Base-by-base conservation (phyloP, 2,797 vertebrate genomes). In the Enteromius thamalakanensis region DNA sequence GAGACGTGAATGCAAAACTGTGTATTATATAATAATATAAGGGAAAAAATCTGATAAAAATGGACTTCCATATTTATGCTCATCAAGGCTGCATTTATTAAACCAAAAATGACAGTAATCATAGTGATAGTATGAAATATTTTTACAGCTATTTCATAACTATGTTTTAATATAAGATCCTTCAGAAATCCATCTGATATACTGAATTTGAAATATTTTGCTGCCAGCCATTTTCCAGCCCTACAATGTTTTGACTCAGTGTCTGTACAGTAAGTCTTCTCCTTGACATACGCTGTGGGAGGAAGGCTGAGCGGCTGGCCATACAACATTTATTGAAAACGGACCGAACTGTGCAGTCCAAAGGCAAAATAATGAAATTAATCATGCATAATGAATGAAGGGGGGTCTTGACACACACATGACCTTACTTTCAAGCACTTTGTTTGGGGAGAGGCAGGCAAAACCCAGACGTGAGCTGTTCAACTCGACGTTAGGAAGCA, bases 281-380 rank as follows among this genome's bases (percentile, higher is more conserved):
- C 23, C 40, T 40, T 60, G 65, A 77, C 74, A 37, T 60, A 68
- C 12, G 45, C 71, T 40, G 58, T 32, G 21, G 51, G 49, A 69
- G 49, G 88, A 90, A 90, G 88, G 89, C 87, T 83, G 89, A 76
- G 81, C 89, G 4, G 34, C 19, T n/a, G 37, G 49, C 71, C 64
- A 80, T 83, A 71, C 83, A 83, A 77, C 58, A 83, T 83, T 85
- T 78, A 85, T 72, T 76, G 51, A 26, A 40, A 67, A 79, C 7
- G 21, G 65, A 65, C 45, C 17, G 32, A 37, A 71, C 34, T 19
- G 74, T 71, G 32, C 47, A 23, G 67, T 29, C 62, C 65, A 37
- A 77, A 80, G 19, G 15, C 37, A 80, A 75, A 80, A 80, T 67
- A 69, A 69, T 71, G 0, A 71, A 71, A 80, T 42, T 29, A 70